These are phyloP conservation scores for Gila robusta DNA, from an alignment of 2,797 vertebrate genomes.

Conservation along the genomic window DNA sequence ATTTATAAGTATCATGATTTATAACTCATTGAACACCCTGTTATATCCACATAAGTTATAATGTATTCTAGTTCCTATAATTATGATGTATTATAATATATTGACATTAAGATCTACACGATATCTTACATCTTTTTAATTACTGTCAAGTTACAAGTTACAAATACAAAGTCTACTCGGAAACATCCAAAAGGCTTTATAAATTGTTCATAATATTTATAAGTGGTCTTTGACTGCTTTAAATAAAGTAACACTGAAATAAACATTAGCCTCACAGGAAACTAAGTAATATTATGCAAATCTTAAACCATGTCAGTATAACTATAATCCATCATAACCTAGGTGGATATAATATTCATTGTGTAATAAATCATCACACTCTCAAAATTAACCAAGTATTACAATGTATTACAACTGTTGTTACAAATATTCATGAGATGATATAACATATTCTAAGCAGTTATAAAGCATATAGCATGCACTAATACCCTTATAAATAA, in stretches of 20 bases:
- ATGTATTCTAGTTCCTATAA: not conserved
- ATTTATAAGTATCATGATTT: too few relatives aligned
- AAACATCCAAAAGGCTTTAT: not conserved
- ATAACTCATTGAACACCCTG: not conserved
- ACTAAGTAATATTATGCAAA: not conserved
- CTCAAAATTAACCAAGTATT: not conserved
- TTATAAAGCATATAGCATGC: not conserved
- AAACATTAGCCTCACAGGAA: not conserved
- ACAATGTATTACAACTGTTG: not conserved
- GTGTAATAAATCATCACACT: not conserved
- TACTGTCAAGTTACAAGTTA: not conserved
- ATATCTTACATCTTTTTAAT: not conserved
- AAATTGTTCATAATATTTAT: slow-evolving; percentile 2
- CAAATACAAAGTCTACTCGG: not conserved
- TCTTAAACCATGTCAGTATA: not conserved
- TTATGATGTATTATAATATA: not conserved
- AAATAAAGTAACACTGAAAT: not conserved
- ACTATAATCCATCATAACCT: not conserved
- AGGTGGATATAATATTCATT: not conserved
- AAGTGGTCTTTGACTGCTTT: not conserved
- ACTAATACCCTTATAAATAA: not conserved
- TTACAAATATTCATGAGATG: not conserved
- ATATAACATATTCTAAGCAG: not conserved
- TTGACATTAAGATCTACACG: not conserved
- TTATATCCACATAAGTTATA: not conserved